phyloP scores from a whole-genome alignment of 1,140 invertebrate species.

The Hormaphis cornu region DNA sequence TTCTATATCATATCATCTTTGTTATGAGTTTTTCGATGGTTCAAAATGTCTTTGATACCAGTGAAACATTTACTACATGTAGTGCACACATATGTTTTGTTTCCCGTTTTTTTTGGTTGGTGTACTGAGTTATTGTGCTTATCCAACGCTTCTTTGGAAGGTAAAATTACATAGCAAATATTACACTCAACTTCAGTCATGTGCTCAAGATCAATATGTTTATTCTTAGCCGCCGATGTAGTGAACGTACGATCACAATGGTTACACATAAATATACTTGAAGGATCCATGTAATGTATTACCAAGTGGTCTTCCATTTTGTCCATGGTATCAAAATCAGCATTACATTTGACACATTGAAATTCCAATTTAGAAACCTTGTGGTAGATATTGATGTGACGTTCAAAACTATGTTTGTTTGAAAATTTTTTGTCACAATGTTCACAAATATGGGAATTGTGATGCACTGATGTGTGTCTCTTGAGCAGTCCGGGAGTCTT shows the following conservation, averaged over 20 bases:
- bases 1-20: no score
- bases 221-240: neutral
- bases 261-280: neutral
- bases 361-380: conserved; percentile 3
- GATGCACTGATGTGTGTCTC: neutral
- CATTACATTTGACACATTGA: conserved; percentile 24
- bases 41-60: conserved; percentile 24
- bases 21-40: conserved; percentile 7
- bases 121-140: conserved; percentile 21
- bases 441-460: neutral
- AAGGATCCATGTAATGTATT: conserved; percentile 2
- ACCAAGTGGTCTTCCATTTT: conserved; percentile 28
- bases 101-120: neutral
- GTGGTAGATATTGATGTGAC: neutral
- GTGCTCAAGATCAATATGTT: conserved; percentile 14
- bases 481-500: neutral
- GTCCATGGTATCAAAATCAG: conserved; percentile 13
- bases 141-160: conserved; percentile 22
- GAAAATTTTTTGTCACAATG: conserved; percentile 21
- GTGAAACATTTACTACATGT: conserved; percentile 14
- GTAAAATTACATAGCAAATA: conserved; percentile 17
- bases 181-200: neutral
- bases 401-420: neutral
- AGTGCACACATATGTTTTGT: conserved; percentile 3
- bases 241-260: conserved; percentile 7